Conservation (phyloP, 1,140 invertebrate genomes). For the Ostrea edulis region DNA sequence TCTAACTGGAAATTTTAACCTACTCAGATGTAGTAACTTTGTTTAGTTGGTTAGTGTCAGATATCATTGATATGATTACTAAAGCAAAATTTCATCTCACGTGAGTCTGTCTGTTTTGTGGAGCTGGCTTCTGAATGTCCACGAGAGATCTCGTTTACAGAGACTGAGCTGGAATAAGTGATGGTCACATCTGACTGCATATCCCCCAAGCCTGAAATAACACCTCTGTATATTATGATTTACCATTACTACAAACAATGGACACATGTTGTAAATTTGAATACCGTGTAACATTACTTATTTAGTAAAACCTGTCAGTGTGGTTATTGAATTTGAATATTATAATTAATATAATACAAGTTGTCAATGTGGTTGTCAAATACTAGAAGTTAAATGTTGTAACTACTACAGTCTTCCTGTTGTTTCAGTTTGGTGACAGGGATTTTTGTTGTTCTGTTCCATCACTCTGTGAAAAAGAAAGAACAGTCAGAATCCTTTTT, state of each 20-base stretch:
- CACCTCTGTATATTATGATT: neutral
- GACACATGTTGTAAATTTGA: neutral
- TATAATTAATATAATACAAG: neutral
- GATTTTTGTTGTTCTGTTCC: neutral
- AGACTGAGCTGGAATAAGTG: slow-evolving; percentile 1
- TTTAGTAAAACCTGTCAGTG: neutral
- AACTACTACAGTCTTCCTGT: neutral
- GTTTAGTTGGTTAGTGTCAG: too few relatives aligned
- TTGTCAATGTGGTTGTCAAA: too few relatives aligned
- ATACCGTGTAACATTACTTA: neutral
- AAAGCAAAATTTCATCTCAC: neutral
- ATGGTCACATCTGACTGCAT: neutral
- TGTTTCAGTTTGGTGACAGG: neutral
- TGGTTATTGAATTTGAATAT: neutral
- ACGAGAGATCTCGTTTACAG: neutral
- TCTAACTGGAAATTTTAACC: too few relatives aligned
- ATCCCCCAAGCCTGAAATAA: neutral
- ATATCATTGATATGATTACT: neutral
- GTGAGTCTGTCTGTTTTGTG: neutral
- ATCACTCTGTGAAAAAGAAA: neutral
- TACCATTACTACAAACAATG: neutral
- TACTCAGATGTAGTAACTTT: too few relatives aligned
- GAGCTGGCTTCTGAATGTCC: neutral
- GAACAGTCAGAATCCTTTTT: neutral
- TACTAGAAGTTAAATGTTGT: neutral